Percentiles rank a stretch among this genome's conserved stretches.
Conservation (phyloP, 2,113 vertebrate genomes). For the Ibidorhyncha struthersii region DNA sequence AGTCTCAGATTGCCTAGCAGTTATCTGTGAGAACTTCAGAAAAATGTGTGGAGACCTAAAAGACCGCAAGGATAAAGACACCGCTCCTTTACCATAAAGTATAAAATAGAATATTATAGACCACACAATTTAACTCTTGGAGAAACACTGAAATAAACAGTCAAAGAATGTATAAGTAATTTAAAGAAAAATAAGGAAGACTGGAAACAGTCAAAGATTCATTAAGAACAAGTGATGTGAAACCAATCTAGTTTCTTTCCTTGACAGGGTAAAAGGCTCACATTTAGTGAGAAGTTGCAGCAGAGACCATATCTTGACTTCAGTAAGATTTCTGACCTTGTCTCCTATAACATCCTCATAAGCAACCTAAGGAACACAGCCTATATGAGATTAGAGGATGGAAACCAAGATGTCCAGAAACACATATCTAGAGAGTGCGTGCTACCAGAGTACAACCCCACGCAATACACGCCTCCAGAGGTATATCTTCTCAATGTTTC, state of each 20-base stretch:
- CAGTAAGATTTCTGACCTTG: not conserved
- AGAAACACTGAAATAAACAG: not conserved
- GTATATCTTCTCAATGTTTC: not conserved
- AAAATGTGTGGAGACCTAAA: not conserved
- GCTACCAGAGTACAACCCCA: not conserved
- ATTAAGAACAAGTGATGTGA: not conserved
- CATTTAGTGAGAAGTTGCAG: not conserved
- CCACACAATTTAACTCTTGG: not conserved
- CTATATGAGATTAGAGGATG: not conserved
- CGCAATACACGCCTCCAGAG: not conserved
- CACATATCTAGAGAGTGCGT: accelerated
- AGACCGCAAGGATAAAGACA: not conserved
- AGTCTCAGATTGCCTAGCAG: not conserved
- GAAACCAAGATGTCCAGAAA: not conserved
- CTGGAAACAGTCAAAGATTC: not conserved
- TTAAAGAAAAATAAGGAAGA: not conserved
- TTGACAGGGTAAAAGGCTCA: not conserved
- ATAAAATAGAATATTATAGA: not conserved
- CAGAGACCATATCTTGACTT: not conserved
- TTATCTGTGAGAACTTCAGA: not conserved
- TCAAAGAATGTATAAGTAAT: not conserved
- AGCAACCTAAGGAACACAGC: not conserved
- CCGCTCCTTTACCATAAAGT: accelerated
- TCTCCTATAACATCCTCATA: not conserved
- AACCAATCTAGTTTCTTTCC: not conserved